A percentile compares a stretch with the other conserved stretches of the same genome.
Conservation (phyloP, 2,797 vertebrate genomes). For the Scarus forsteni region DNA sequence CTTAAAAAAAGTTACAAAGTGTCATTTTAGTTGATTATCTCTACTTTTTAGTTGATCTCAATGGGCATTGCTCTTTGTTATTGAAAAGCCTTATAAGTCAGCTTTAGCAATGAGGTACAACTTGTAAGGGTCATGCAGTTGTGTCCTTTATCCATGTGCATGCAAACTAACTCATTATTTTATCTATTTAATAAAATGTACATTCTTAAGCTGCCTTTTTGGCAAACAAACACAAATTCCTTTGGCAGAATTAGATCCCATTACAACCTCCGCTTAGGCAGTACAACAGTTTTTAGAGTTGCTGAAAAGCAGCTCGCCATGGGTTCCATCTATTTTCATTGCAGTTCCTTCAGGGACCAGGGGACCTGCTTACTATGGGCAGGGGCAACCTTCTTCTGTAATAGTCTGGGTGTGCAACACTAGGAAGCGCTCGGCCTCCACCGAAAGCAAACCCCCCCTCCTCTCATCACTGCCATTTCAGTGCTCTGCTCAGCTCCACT, state of each 20-base stretch:
- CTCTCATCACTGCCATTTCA: constrained; percentile 16
- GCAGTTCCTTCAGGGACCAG: constrained; percentile 12
- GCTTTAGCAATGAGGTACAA: no score
- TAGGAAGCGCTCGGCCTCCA: constrained; percentile 15
- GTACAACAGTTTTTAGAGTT: constrained; percentile 9
- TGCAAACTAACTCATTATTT: no score
- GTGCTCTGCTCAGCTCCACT: constrained; percentile 18
- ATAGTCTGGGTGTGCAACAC: constrained; percentile 34
- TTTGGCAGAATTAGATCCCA: background rate
- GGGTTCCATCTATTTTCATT: constrained; percentile 43
- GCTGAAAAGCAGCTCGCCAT: constrained; percentile 1
- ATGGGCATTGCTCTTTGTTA: no score
- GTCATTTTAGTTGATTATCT: no score
- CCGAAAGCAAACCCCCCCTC: background rate
- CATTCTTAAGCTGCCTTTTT: no score
- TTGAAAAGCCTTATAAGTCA: no score
- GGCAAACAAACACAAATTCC: background rate
- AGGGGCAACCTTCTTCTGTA: constrained; percentile 17
- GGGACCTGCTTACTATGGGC: constrained; percentile 20
- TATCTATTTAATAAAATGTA: no score
- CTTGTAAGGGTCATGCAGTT: no score
- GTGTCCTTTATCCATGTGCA: no score
- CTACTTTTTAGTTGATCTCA: no score
- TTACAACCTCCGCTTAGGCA: background rate
- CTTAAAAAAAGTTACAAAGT: no score